phyloP scores from a whole-genome alignment of 2,113 vertebrate genomes.

The Sardina pilchardus region DNA sequence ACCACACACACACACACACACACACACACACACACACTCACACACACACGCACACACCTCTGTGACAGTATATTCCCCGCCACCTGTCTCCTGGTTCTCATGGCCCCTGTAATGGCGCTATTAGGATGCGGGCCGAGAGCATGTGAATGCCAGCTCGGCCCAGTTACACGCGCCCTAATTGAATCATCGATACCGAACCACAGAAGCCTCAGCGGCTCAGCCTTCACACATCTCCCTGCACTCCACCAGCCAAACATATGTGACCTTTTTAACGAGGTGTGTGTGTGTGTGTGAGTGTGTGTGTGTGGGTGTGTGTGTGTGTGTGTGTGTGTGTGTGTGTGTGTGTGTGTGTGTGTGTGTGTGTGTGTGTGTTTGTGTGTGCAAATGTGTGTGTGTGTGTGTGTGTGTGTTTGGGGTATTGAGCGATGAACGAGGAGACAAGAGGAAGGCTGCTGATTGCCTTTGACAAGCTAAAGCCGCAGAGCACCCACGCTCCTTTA shows the following conservation, averaged over 20 bases:
- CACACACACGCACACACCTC: neutral
- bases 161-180: neutral
- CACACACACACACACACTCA: neutral
- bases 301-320: neutral
- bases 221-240: neutral
- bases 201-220: neutral
- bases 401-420: neutral
- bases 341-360: neutral
- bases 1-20: neutral
- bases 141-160: slow-evolving; percentile 24
- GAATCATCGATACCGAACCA: slow-evolving; percentile 12
- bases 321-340: too few relatives aligned
- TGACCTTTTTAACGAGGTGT: slow-evolving; percentile 33
- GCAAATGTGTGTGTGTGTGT: too few relatives aligned
- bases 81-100: neutral
- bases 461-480: neutral
- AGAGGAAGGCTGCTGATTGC: neutral
- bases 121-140: neutral
- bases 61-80: neutral
- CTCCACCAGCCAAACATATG: neutral
- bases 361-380: neutral
- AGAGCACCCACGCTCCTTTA: neutral
- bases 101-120: neutral
- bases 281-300: neutral
- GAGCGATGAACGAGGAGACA: neutral